Base-by-base conservation (phyloP, 2,797 vertebrate genomes). In the Typhlichthys eigenmanni region DNA sequence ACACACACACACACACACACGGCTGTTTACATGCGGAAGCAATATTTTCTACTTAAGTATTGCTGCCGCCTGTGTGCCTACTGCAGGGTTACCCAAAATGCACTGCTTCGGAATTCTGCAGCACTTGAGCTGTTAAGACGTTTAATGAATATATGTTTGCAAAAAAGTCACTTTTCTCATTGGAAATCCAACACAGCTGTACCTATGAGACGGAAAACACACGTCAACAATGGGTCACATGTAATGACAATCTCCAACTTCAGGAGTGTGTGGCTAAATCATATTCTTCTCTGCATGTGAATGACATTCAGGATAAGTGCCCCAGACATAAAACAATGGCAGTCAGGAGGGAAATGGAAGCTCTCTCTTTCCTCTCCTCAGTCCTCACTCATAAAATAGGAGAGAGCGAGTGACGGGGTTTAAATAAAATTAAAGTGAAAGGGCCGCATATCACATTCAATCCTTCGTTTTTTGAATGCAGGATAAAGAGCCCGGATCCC, bases 31-130 rank as follows among this genome's bases (percentile, higher is more conserved):
- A 53, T 9, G 46, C 57, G 58, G 51, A 51, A 13, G 46, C 55
- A 62, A 55, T 50, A 60, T 48, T 71, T 58, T 5, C 13, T 32
- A 57, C 50, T 38, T 62, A 63, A 69, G 71, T 53, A 57, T 51
- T 13, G 12, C 49, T 6, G n/a, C 0, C 48, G 3, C 57, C 46
- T 58, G 14, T 55, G 59, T 12, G 47, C 16, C 10, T 60, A 46
- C 60, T 13, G 17, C 51, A 47, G 54, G 58, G 50, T 19, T 51
- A 55, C 34, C 50, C 10, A 50, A 29, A 34, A 53, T 43, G 45
- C 29, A 19, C 8, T 53, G 43, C 32, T 17, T 16, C 7, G 0
- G 45, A 55, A 45, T 62, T 45, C 64, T 60, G 46, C 50, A 29
- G 1, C 8, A 62, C 8, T 48, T n/a, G 11, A n/a, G 13, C 13